These are phyloP conservation scores for Ammodytes marinus DNA, from an alignment of 2,113 vertebrate genomes.

Conservation along the genomic window DNA sequence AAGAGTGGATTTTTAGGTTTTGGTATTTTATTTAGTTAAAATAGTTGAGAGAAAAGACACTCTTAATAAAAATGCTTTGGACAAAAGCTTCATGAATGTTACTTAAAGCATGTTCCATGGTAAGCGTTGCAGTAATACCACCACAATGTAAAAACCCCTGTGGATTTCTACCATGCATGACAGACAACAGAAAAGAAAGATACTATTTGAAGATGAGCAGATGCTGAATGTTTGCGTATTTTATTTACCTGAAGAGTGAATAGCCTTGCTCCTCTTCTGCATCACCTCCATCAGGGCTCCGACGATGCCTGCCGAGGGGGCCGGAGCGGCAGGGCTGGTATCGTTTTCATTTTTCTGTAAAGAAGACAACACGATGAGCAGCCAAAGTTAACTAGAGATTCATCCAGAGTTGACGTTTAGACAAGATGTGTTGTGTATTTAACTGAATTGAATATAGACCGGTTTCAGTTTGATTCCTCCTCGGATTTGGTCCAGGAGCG, in stretches of 20 bases:
- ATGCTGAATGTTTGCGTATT: not conserved
- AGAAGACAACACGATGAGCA: not conserved
- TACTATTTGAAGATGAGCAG: too few relatives aligned
- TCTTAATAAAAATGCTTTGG: not conserved
- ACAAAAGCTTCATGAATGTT: not conserved
- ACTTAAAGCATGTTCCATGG: not conserved
- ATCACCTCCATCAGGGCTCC: conserved; percentile 98
- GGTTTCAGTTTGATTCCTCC: conserved; percentile 95
- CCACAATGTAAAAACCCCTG: not conserved
- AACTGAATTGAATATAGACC: conserved; percentile 80
- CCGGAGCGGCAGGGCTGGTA: conserved; percentile 82
- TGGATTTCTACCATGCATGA: not conserved
- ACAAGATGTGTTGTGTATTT: too few relatives aligned
- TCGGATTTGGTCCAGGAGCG: conserved; percentile 97
- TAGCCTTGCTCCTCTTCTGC: conserved; percentile 98
- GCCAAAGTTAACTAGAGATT: not conserved
- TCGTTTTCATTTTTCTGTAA: conserved; percentile 91
- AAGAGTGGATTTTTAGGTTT: too few relatives aligned
- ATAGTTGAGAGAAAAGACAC: too few relatives aligned
- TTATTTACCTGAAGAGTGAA: conserved; percentile 95
- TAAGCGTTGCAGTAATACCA: not conserved
- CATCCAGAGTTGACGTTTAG: fast-evolving
- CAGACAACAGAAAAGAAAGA: not conserved
- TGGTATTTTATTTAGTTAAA: too few relatives aligned
- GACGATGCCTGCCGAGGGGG: conserved; percentile 94